Base-by-base conservation (phyloP, 1,140 invertebrate species). In the Trypoxylus dichotomus region DNA sequence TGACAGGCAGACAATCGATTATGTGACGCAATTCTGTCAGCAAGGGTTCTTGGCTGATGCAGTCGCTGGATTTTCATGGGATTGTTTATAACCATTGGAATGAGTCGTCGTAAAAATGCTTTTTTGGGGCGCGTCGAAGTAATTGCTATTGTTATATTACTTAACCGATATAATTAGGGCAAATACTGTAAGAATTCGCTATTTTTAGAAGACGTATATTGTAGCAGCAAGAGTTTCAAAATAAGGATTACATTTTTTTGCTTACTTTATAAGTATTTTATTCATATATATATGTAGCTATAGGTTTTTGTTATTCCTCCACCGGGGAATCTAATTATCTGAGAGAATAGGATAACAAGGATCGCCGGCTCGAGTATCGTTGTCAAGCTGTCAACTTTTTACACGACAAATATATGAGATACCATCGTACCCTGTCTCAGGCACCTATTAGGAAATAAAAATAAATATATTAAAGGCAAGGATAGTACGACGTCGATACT, bases 311-410 rank as follows among this genome's bases (percentile, higher is more conserved):
- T 32, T 32, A 32, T 32, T 32, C 32, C 32, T 32, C 8, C 24
- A 21, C 27, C 24, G 21, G 24, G 37, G 27, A 74, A 41, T 74
- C 41, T 74, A 74, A 74, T 74, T 74, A 74, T 74, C 72, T 74
- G 10, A 74, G 21, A 32, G 72, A 32, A 74, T 74, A 74, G 29
- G 72, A 32, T 74, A 74, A 74, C 72, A 32, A 74, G 72, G 72
- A 74, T 41, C 25, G 72, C 37, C 72, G 72, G 41, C 27, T 21
- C 32, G 27, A 37, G 25, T 74, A 29, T 74, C 72, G 15, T 43
- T 74, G 72, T 74, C 72, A 74, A 74, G 3, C 41, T 74, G 72
- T 74, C 72, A 43, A 41, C 29, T 74, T 43, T 74, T 32, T 41
- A 74, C 72, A 74, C 27, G 72, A 42, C 29, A 74, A 74, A 74